phyloP scores from a whole-genome alignment of 2,797 vertebrate genomes.

The Numenius phaeopus region DNA sequence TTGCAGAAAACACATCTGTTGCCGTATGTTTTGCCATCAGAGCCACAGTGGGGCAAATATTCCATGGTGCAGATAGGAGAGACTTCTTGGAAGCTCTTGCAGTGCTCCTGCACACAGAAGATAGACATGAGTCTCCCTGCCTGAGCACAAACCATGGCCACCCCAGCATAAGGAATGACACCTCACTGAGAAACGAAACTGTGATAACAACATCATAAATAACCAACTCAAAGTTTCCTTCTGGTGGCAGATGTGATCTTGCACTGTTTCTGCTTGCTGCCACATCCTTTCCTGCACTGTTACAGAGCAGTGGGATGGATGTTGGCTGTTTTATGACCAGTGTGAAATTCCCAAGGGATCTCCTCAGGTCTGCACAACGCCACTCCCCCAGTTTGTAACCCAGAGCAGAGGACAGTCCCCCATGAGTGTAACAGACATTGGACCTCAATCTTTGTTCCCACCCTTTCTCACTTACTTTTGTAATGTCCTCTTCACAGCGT shows the following conservation, averaged over 20 bases:
- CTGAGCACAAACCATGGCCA: not conserved
- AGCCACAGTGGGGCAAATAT: not conserved
- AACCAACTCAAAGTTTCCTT: not conserved
- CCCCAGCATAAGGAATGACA: not conserved
- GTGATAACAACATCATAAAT: not conserved
- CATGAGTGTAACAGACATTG: not conserved
- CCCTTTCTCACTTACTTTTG: slow-evolving; percentile 38
- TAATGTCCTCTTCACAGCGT: slow-evolving; percentile 47
- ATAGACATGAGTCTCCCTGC: not conserved
- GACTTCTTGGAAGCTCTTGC: fast-evolving
- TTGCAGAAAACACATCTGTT: slow-evolving; percentile 49
- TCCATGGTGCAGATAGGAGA: fast-evolving
- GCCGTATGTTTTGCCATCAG: not conserved
- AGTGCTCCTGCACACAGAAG: not conserved
- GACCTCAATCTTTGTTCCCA: not conserved
- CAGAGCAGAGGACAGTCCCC: not conserved
- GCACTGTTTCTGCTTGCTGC: not conserved
- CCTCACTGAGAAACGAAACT: not conserved
- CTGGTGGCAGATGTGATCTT: not conserved
- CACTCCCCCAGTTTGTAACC: not conserved
- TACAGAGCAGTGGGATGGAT: not conserved
- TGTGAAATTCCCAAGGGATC: not conserved
- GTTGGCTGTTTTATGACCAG: not conserved
- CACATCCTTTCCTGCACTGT: not conserved
- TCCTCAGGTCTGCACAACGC: not conserved